phyloP scores from a whole-genome alignment of 2,113 vertebrate species.

The Cynocephalus volans region DNA sequence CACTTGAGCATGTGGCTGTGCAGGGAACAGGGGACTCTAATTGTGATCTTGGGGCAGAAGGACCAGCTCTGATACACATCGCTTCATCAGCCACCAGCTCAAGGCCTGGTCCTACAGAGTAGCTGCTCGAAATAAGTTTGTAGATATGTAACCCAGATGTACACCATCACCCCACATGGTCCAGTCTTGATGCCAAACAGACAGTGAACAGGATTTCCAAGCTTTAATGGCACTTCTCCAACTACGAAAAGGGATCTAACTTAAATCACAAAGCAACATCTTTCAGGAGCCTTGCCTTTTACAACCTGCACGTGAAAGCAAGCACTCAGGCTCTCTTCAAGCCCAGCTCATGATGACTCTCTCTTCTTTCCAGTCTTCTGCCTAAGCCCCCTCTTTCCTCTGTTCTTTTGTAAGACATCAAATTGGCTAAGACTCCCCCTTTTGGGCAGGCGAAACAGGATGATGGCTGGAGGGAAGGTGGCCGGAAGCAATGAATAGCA shows the following conservation, averaged over 20 bases:
- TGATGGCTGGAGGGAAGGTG: neutral
- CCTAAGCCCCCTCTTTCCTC: neutral
- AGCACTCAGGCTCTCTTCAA: neutral
- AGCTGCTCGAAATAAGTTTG: neutral
- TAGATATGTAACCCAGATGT: neutral
- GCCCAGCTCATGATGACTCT: accelerated
- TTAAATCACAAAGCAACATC: neutral
- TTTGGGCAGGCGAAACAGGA: neutral
- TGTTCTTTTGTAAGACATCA: neutral
- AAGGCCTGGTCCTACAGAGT: too few species aligned
- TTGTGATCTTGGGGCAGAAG: neutral
- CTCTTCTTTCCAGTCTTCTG: neutral
- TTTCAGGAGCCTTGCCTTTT: accelerated
- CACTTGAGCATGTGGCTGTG: accelerated
- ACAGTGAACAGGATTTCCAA: accelerated
- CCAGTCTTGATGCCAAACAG: neutral
- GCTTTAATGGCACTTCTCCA: neutral
- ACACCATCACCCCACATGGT: accelerated
- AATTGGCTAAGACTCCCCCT: neutral
- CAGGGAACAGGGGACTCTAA: neutral
- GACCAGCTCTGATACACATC: neutral
- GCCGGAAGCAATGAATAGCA: neutral
- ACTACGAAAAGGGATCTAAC: too few species aligned
- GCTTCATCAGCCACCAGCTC: neutral
- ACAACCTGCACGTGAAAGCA: accelerated